Evolutionary conservation across 2,113 vertebrate genomes (phyloP), one percentile per base, ranked within the genome.

Genomic region (Halcyon malimbica): DNA sequence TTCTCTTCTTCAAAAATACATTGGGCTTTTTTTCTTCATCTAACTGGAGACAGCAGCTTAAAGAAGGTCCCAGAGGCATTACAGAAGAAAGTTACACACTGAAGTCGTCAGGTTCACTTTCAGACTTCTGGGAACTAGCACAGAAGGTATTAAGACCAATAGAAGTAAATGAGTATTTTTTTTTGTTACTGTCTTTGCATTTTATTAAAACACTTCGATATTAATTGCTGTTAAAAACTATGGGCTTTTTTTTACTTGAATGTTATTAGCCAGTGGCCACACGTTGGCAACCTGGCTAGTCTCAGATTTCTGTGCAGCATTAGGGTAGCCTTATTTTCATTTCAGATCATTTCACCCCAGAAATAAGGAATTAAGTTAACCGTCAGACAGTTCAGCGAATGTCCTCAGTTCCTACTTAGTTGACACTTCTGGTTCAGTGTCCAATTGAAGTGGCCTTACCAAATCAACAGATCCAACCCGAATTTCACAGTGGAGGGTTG

Each of bases 151-250:
- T 74, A 79, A 73, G 48, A 80, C 69, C 50, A 74, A 17, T 62
- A 77, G 80, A 94, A 77, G 28, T 93, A 73, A 64, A 51, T 60
- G 25, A 83, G 14, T 41, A 37, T 35, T 83, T 95, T 44, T 44
- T 69, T 95, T 95, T 89, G 42, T 92, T 94, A 84, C 77, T 75
- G 54, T 88, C n/a, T 81, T 93, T 84, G 21, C 71, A 65, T 94
- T 95, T 85, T 94, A 85, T 93, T 95, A 65, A 85, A 95, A 87
- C 73, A 75, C 48, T 91, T 92, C 62, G 64, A 89, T 91, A 65
- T 91, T 89, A 48, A 90, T 94, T 74, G 77, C 87, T 95, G 60
- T 86, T 96, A 73, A 95, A 90, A 95, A 67, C 20, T 41, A 68
- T 57, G 56, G 56, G 29, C 23, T 19, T 19, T 33, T 62, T 90